Evolutionary conservation across 1,140 invertebrate genomes (phyloP).

Genomic region (Drosophila serrata): DNA sequence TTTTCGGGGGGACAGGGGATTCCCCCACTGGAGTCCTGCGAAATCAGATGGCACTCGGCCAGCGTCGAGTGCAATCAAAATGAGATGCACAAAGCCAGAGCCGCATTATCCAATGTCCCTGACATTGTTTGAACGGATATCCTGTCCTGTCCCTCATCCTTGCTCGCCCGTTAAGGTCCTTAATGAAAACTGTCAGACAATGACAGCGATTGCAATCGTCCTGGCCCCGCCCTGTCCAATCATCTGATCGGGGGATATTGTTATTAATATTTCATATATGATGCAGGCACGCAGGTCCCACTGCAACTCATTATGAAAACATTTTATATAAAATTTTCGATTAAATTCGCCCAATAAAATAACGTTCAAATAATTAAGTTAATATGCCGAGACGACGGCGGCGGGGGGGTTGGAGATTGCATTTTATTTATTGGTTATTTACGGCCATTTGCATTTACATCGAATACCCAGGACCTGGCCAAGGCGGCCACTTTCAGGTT

Average conservation of each 20-base stretch:
- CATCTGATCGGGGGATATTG: slow-evolving; percentile 52
- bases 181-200: slow-evolving; percentile 63
- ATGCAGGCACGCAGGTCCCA: not conserved
- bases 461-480: slow-evolving; percentile 26
- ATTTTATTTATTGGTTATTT: slow-evolving; percentile 35
- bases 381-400: slow-evolving; percentile 41
- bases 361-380: slow-evolving; percentile 62
- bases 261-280: slow-evolving; percentile 51
- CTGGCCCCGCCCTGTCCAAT: slow-evolving; percentile 18
- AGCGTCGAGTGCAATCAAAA: slow-evolving; percentile 43
- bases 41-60: slow-evolving; percentile 37
- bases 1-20: not conserved
- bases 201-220: slow-evolving; percentile 50
- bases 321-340: slow-evolving; percentile 53
- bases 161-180: slow-evolving; percentile 44
- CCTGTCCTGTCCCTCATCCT: slow-evolving; percentile 1
- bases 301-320: slow-evolving; percentile 52
- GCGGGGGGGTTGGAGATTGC: no score
- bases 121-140: slow-evolving; percentile 43
- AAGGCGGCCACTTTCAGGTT: slow-evolving; percentile 4
- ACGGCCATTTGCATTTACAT: slow-evolving; percentile 56
- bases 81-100: slow-evolving; percentile 46
- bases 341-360: slow-evolving; percentile 57
- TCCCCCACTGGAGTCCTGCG: slow-evolving; percentile 1
- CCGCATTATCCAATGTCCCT: slow-evolving; percentile 41